phyloP scores from a whole-genome alignment of 2,797 vertebrate genomes.

The Dicrostonyx torquatus region DNA sequence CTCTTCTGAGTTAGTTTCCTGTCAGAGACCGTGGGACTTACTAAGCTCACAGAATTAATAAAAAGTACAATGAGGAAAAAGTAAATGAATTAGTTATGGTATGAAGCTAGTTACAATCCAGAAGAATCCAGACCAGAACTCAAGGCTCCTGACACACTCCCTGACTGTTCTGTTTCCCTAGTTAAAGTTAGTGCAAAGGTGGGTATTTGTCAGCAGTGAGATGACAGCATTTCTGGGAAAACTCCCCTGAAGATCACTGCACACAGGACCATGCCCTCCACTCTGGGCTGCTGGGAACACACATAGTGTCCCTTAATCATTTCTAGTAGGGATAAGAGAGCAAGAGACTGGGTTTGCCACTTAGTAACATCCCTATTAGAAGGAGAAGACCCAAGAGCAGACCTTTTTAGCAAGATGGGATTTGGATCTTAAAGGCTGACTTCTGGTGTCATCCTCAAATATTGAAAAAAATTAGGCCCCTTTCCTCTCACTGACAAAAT shows the following conservation, averaged over 20 bases:
- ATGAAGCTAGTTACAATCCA: not conserved
- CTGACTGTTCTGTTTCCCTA: not conserved
- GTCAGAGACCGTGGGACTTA: not conserved
- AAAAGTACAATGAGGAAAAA: not conserved
- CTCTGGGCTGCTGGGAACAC: not conserved
- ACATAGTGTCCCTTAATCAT: not conserved
- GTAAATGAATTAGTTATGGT: accelerated
- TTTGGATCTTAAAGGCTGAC: not conserved
- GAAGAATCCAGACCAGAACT: not conserved
- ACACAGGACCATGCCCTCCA: not conserved
- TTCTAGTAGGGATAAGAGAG: not conserved
- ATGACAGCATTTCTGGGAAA: not conserved
- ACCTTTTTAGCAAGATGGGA: not conserved
- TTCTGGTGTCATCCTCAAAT: not conserved
- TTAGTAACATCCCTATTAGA: not conserved
- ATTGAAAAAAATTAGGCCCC: not conserved
- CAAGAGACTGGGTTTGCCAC: not conserved
- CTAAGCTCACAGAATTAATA: not conserved
- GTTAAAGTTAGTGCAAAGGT: not conserved
- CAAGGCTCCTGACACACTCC: not conserved
- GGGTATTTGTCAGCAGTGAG: not conserved
- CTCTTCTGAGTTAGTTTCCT: not conserved
- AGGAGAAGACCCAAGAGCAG: not conserved
- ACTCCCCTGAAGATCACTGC: not conserved
- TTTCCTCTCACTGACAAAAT: not conserved